phyloP scores from a whole-genome alignment of 2,797 vertebrate genomes.

The Aselliscus stoliczkanus region DNA sequence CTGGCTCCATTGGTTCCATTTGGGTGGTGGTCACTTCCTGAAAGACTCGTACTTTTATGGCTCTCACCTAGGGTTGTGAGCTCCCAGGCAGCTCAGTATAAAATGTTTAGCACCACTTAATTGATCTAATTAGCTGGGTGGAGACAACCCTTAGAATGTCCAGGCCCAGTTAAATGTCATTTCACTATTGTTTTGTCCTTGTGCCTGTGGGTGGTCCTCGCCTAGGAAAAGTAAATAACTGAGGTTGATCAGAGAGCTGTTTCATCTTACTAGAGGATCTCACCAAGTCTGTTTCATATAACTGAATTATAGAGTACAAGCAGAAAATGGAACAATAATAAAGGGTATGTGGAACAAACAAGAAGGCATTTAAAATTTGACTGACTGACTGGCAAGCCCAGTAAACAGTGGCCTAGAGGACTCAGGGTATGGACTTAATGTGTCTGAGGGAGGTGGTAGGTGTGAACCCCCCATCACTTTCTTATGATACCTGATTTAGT shows the following conservation, averaged over 20 bases:
- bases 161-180: neutral
- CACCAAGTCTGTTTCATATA: neutral
- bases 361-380: neutral
- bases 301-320: neutral
- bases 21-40: neutral
- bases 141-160: neutral
- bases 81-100: slow-evolving; percentile 30
- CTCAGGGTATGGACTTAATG: fast-evolving
- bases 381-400: neutral
- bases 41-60: slow-evolving; percentile 37
- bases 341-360: neutral
- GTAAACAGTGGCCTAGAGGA: neutral
- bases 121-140: slow-evolving; percentile 1
- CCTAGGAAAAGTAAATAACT: neutral
- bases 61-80: neutral
- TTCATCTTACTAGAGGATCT: neutral
- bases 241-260: neutral
- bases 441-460: fast-evolving
- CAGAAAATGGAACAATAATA: neutral
- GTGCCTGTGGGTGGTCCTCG: neutral
- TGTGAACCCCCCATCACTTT: neutral
- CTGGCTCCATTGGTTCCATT: neutral
- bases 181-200: neutral
- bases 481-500: neutral
- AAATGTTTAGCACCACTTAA: neutral